Evolutionary conservation across 2,888 invertebrate genomes (phyloP), one percentile per base, ranked within the genome.

Genomic region (Leptinotarsa tumamoca): DNA sequence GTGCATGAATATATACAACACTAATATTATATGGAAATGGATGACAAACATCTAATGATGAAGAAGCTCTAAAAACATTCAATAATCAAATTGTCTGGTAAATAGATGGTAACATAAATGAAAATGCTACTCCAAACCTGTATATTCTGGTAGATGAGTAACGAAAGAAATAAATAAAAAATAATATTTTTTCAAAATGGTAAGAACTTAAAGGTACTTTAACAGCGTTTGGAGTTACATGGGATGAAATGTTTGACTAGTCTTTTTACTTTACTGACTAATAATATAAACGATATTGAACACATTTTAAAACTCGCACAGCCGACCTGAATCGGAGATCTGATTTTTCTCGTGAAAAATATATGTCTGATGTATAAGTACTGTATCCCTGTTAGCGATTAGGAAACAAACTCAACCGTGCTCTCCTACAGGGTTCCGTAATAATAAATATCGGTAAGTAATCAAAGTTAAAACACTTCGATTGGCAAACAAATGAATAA

Each of bases 311-410:
- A 43, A 43, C 43, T 85, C 85, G 86, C 88, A 89, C 88, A 89
- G 88, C 88, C 88, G 85, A 87, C 83, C 84, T 80, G 73, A 79
- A 78, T 82, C 84, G 86, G 87, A 87, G 87, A 87, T 87, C 87
- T 85, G 73, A 70, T n/a, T 33, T n/a, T 63, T 33, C 75, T 79
- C 63, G 10, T 74, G 72, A 73, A 76, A 77, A 76, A 76, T 73
- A 69, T 71, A 72, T 72, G 69, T 74, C 58, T 43, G 71, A 70
- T 77, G 70, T 73, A 72, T 81, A 81, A 80, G 80, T 81, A 80
- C 80, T 80, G 80, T 79, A 79, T 79, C 79, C 58, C 58, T 70
- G 10, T 69, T 27, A 33, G 23, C 18, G 18, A 70, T 52, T 81
- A 82, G 83, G 82, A 83, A 83, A 80, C 80, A 79, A 74, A 73